Base-by-base conservation (phyloP, 2,888 invertebrate genomes). In the Sarcophaga rosellei region DNA sequence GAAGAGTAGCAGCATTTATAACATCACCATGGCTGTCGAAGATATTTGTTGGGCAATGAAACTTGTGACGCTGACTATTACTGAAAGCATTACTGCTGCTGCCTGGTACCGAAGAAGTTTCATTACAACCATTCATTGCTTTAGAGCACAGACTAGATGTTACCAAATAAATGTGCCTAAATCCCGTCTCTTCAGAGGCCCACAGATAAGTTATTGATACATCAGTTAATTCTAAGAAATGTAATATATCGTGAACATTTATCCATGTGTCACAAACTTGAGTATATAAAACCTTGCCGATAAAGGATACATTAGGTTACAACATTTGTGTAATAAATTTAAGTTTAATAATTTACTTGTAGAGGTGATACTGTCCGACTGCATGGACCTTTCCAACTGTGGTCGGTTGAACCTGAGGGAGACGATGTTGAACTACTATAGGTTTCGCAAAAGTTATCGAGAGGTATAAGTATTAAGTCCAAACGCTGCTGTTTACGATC, bases 121-220 rank as follows among this genome's bases (percentile, higher is more conserved):
- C 90, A 78, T 90, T 91, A 47, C 94, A 93, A n/a, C 95, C 95
- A 90, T 95, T 95, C 62, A 92, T 92, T 75, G 94, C 57, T 53
- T 81, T 84, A 11, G 94, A 93, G 91, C 91, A 89, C 84, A 95
- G 91, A 76, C 94, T 94, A 73, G 97, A 96, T 0, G 96, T 96
- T 66, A 97, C 94, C 77, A 96, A 94, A 92, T 98, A 98, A 83
- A 99, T 94, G 92, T 99, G 99, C 76, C 98, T 94, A 91, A 95
- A 98, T 0, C 98, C 98, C 0, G 96, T 96, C 92, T 98, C 97
- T 93, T 99, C 99, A 62, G 97, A 97, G 0, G 97, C 97, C 98
- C 98, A 99, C 72, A 99, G 94, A 93, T 98, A 98, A 87, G 94
- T 94, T 20, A 96, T 92, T 68, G 92, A 92, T 4, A 91, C 90